Evolutionary conservation across 2,888 invertebrate species (phyloP), one percentile per base, ranked within the genome.

Genomic region (Xylota segnis): DNA sequence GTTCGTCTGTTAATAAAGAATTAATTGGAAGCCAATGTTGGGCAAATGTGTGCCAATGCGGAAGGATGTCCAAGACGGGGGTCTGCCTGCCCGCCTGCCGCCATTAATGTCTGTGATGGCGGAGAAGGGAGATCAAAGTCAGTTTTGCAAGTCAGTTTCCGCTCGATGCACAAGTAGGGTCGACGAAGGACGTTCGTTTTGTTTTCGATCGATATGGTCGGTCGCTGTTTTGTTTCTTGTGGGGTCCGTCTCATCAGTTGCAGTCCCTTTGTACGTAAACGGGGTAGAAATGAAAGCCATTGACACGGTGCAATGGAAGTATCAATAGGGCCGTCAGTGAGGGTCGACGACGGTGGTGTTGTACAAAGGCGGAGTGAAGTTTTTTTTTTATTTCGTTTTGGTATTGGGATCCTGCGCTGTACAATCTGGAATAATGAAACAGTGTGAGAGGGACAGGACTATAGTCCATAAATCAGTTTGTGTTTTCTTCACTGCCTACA

Each of bases 31-130:
- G 29, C 27, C 72, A 66, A 47, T 50, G 63, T 65, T 63, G 70
- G 61, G 6, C 18, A 70, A 84, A 86, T 76, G 43, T 86, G 66
- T 86, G 86, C 86, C 86, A 86, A 81, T 76, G 86, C 76, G 83
- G 76, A 66, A 56, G 59, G 61, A 75, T 71, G 65, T 14, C 66
- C 47, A 61, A 68, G 81, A 76, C 75, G 47, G 32, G 32, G 79
- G 70, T 75, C 65, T 63, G 70, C 61, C 61, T 23, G 54, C 61
- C 68, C n/a, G 52, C 50, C 61, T 27, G 72, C 66, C 76, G 61
- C 81, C 81, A 81, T 71, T 76, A 66, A 43, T 75, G 79, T 68
- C 50, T 68, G 45, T 18, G 32, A 70, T 45, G 56, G 70, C 45
- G 61, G 58, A 61, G 59, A 52, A 45, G 63, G 32, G 52, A 47